Evolutionary conservation across 2,888 invertebrate species (phyloP).

Genomic region (Alentia gelatinosa): DNA sequence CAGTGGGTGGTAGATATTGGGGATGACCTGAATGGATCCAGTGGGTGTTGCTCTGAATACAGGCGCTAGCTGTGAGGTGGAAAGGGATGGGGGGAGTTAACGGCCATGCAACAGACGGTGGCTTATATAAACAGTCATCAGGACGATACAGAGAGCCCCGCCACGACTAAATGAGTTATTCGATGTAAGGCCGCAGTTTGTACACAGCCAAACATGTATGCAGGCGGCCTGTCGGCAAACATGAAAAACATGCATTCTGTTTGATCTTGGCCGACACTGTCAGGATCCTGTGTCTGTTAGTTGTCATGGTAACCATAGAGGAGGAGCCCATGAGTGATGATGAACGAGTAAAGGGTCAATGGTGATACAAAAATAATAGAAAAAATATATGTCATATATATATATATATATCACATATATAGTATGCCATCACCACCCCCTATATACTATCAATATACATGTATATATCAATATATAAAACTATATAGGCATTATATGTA

Average conservation of each 20-base stretch:
- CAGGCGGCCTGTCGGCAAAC: conserved; percentile 21
- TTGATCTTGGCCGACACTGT: background rate
- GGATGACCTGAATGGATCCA: background rate
- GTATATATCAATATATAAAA: background rate
- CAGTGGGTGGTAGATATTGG: background rate
- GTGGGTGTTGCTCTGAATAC: background rate
- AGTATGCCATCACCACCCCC: no score
- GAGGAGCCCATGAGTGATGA: background rate
- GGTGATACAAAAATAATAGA: background rate
- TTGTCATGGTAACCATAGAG: background rate
- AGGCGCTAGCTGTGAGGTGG: background rate
- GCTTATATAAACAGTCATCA: background rate
- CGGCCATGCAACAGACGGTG: background rate
- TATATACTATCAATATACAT: background rate
- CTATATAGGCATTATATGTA: background rate
- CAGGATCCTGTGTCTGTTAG: background rate
- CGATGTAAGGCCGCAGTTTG: background rate
- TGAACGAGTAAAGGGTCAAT: background rate
- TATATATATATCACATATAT: no score
- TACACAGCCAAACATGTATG: background rate
- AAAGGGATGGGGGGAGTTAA: background rate
- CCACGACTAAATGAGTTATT: background rate
- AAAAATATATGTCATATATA: no score
- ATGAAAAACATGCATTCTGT: background rate
- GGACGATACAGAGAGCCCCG: background rate